Evolutionary conservation across 2,113 vertebrate genomes (phyloP).

Genomic region (Hemicordylus capensis): DNA sequence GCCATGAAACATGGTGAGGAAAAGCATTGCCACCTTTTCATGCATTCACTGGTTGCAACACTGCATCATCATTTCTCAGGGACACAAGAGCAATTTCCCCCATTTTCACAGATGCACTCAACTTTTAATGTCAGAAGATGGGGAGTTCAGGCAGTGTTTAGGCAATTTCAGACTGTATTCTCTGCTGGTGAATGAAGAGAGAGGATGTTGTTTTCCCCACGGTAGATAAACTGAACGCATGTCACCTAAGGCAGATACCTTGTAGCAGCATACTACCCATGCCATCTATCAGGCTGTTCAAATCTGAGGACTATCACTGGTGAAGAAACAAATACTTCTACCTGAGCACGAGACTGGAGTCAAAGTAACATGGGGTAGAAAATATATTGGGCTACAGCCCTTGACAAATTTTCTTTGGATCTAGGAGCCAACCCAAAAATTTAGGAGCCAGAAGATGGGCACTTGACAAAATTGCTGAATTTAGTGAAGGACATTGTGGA

Average conservation of each 20-base stretch:
- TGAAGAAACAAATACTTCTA: not conserved
- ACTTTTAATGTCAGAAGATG: not conserved
- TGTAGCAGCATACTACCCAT: not conserved
- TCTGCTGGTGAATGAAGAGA: not conserved
- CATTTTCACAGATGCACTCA: not conserved
- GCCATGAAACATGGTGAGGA: not conserved
- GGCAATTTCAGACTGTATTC: not conserved
- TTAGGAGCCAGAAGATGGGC: too few relatives aligned
- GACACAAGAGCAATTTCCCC: not conserved
- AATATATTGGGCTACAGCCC: not conserved
- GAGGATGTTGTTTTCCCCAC: not conserved
- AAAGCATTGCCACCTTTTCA: not conserved
- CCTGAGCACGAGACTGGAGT: not conserved
- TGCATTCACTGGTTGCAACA: not conserved
- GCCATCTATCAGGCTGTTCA: not conserved
- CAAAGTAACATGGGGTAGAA: not conserved
- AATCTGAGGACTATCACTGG: not conserved
- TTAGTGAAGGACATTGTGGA: too few relatives aligned
- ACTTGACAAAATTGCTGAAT: too few relatives aligned
- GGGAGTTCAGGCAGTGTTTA: not conserved
- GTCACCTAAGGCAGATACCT: not conserved
- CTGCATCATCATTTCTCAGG: not conserved
- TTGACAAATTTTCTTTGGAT: too few relatives aligned
- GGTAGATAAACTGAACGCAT: not conserved
- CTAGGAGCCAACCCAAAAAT: too few relatives aligned